phyloP scores from a whole-genome alignment of 2,113 vertebrate genomes.

The Myrmecophaga tridactyla region DNA sequence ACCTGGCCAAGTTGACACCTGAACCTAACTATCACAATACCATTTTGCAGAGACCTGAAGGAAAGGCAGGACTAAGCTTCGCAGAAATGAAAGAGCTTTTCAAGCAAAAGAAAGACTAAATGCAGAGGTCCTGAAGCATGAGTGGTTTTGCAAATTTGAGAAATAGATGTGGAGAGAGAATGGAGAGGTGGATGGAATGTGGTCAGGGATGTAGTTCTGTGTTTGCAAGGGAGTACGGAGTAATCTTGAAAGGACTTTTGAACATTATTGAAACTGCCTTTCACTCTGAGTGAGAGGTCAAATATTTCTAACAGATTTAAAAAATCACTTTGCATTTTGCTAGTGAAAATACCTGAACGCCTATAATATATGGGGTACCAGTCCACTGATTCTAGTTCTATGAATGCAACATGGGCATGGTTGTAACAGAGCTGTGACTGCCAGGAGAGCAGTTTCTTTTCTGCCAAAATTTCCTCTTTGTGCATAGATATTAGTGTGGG shows the following conservation, averaged over 20 bases:
- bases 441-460: not conserved
- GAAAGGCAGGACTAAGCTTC: not conserved
- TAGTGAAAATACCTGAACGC: not conserved
- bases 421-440: not conserved
- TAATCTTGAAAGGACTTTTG: rapidly evolving
- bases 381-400: not conserved
- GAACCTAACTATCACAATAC: too few species aligned
- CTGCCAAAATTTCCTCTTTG: not conserved
- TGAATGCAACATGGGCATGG: not conserved
- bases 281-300: not conserved
- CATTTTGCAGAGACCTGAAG: not conserved
- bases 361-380: not conserved
- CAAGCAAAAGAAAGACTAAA: not conserved
- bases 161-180: not conserved
- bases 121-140: not conserved
- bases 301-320: not conserved
- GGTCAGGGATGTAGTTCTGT: rapidly evolving
- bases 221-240: not conserved
- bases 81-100: not conserved
- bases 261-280: not conserved
- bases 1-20: too few species aligned
- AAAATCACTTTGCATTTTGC: not conserved
- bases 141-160: not conserved
- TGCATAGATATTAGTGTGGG: not conserved
- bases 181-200: not conserved